Conservation (phyloP, 2,113 vertebrate genomes). For the Elephas maximus region DNA sequence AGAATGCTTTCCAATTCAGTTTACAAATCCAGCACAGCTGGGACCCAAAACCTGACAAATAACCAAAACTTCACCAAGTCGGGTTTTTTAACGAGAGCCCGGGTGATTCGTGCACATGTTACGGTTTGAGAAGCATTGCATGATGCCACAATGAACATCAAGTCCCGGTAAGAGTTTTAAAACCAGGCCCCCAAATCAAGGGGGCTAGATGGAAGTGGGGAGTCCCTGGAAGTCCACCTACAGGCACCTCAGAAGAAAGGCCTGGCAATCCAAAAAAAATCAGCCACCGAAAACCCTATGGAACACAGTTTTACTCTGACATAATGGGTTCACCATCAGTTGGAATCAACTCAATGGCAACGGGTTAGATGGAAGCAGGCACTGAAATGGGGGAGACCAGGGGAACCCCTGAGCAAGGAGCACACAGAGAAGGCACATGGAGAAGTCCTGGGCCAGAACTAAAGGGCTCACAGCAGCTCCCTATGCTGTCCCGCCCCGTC, state of each 20-base stretch:
- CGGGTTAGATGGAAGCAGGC: not conserved
- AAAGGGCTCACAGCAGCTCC: not conserved
- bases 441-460: not conserved
- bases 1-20: not conserved
- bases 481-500: not conserved
- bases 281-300: too few species aligned
- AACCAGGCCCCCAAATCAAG: not conserved
- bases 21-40: not conserved
- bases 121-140: not conserved
- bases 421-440: accelerated
- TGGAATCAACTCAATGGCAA: too few species aligned
- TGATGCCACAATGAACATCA: accelerated
- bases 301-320: too few species aligned
- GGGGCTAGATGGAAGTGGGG: not conserved
- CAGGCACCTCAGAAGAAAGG: too few species aligned
- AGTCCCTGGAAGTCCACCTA: not conserved
- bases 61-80: not conserved
- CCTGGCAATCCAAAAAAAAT: too few species aligned
- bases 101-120: accelerated
- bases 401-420: not conserved
- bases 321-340: too few species aligned
- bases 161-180: not conserved
- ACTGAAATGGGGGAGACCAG: not conserved
- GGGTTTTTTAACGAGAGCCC: not conserved
- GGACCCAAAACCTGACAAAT: not conserved